Percentiles rank a stretch among this genome's conserved stretches.
Conservation (phyloP, 2,797 vertebrate species). For the Cynopterus sphinx region DNA sequence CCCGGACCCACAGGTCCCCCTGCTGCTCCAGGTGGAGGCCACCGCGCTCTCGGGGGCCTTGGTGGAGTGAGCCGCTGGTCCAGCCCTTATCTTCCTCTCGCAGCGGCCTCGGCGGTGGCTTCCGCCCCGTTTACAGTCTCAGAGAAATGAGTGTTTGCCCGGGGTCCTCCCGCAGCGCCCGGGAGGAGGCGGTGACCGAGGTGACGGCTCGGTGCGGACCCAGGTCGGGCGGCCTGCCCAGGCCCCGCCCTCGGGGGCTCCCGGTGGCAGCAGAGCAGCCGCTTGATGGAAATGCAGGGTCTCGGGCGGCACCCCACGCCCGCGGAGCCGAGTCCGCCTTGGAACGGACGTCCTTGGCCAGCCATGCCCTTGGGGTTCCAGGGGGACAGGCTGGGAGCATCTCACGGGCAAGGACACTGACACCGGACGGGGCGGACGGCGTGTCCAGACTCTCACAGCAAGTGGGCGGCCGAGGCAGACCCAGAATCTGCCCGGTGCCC, state of each 20-base stretch:
- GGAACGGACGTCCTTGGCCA: no score
- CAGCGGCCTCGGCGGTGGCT: no score
- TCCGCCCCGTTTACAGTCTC: no score
- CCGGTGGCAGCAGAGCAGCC: background rate
- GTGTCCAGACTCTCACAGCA: background rate
- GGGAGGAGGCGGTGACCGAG: rapidly evolving
- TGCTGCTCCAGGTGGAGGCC: background rate
- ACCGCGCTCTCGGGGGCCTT: rapidly evolving
- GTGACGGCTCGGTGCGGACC: background rate
- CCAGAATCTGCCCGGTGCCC: background rate
- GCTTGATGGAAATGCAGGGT: background rate
- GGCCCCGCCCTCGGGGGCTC: background rate
- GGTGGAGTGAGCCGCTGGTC: background rate
- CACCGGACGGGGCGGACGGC: background rate
- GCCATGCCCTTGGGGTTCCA: no score
- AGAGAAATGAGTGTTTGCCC: no score
- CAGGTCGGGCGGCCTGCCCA: background rate
- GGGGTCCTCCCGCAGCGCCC: background rate
- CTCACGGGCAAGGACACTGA: background rate
- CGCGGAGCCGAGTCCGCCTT: no score
- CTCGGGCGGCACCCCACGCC: background rate
- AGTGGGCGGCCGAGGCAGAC: background rate
- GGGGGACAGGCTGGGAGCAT: background rate
- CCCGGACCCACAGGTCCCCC: background rate
- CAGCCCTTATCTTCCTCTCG: no score